Base-by-base conservation (phyloP, 2,113 vertebrate species). In the Nothoprocta perdicaria region DNA sequence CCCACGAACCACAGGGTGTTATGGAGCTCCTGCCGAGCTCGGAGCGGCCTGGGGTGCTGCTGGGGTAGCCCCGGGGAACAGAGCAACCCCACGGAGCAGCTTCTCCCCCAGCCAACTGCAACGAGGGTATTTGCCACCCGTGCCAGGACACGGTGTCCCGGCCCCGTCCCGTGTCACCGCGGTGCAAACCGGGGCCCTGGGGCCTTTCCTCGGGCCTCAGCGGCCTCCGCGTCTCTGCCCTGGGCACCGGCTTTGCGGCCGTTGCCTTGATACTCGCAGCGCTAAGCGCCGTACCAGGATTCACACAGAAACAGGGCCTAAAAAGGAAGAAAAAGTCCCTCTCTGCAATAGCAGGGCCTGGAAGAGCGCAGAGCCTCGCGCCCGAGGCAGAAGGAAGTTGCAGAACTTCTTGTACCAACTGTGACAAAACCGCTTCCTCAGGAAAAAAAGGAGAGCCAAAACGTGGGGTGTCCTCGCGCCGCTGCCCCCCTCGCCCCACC, bases 341-440 rank as follows among this genome's bases (percentile, higher is more conserved):
- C 29, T 14, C 15, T 58, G 79, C 90, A 81, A 68, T 10, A 53
- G 48, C 75, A 43, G 81, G 48, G 48, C 29, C 80, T 5, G 24
- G 41, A 80, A 78, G 71, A 12, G 10, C 4, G 2, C 10, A 2
- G 3, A 14, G 4, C 5, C 1, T 29, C 69, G 12, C 65, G 33
- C 26, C 48, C 63, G 38, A 26, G 72, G 92, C 80, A 90, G 77
- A 84, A 93, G 93, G 94, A 96, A 90, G 50, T 97, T 63, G 92
- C 94, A 92, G 92, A 94, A 94, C 92, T 71, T 94, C 83, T 74
- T 92, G 81, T 90, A 80, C 94, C 45, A 88, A 93, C 84, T 48
- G 93, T 69, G 96, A 90, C 80, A 68, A 97, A 95, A 90, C 92
- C 92, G 86, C 96, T 97, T 97, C 96, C 95, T 91, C 95, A 72